phyloP scores from a whole-genome alignment of 2,113 vertebrate species.

The Pangasianodon gigas region DNA sequence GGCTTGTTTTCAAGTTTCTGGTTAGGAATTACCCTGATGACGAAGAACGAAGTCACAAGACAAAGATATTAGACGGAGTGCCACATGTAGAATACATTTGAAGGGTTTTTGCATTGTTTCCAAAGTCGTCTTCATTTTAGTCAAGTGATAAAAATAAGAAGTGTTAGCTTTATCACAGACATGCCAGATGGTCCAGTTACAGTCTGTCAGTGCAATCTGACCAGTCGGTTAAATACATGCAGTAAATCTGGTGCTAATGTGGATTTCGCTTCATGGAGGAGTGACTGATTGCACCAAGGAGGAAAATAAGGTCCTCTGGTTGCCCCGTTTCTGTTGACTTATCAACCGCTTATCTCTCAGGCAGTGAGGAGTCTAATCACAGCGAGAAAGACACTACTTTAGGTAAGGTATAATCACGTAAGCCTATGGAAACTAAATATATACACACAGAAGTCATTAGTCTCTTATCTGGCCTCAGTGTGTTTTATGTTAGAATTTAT shows the following conservation, averaged over 20 bases:
- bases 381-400: background rate
- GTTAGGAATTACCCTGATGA: too few relatives aligned
- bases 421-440: constrained; percentile 2
- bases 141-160: constrained; percentile 51
- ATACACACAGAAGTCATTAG: background rate
- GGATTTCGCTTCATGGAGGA: constrained; percentile 39
- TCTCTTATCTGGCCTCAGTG: background rate
- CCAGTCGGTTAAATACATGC: constrained; percentile 62
- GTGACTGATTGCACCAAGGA: constrained; percentile 38
- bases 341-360: constrained; percentile 23
- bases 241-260: constrained; percentile 56
- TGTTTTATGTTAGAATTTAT: background rate
- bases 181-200: constrained; percentile 62
- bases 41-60: background rate
- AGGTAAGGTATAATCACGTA: background rate
- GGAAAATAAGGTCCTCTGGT: constrained; percentile 15
- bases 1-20: background rate
- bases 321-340: constrained; percentile 31
- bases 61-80: background rate
- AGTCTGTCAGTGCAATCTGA: constrained; percentile 62
- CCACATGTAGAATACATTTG: background rate
- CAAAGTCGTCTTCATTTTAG: constrained; percentile 12
- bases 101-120: background rate
- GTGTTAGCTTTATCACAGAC: constrained; percentile 56
- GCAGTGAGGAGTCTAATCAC: background rate